These are phyloP conservation scores for Leptinotarsa undecemlineata DNA, from an alignment of 1,140 invertebrate genomes.

Conservation along the genomic window DNA sequence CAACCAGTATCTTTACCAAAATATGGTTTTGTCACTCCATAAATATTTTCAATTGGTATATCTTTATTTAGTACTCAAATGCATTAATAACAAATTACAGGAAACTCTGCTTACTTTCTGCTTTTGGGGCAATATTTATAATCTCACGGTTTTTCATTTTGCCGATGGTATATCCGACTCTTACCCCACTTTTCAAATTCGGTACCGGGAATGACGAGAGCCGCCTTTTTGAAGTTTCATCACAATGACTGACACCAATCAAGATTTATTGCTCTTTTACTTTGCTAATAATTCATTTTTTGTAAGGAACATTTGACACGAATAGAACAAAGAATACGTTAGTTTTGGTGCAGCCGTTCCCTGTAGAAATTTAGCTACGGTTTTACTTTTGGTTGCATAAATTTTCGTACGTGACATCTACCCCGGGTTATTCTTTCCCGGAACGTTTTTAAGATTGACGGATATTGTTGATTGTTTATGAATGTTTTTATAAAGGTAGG, in stretches of 20 bases:
- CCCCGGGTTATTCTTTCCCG: not conserved
- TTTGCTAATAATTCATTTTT: constrained; percentile 56
- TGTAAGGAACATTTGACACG: constrained; percentile 52
- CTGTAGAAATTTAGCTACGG: not conserved
- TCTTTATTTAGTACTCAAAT: not conserved
- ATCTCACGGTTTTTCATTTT: not conserved
- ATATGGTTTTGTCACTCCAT: no score
- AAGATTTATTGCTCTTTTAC: constrained; percentile 56
- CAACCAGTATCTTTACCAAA: no score
- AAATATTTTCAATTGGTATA: not conserved
- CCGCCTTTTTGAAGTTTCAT: constrained; percentile 35
- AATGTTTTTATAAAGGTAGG: no score
- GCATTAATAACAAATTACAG: not conserved
- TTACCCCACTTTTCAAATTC: not conserved
- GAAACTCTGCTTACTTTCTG: not conserved
- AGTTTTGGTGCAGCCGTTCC: constrained; percentile 31
- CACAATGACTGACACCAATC: constrained; percentile 55
- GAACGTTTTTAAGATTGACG: no score
- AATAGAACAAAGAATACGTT: constrained; percentile 51
- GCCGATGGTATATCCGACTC: not conserved
- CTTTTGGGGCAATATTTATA: not conserved
- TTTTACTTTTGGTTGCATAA: not conserved
- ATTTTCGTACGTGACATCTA: constrained; percentile 3
- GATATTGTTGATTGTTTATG: no score
- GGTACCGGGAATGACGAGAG: not conserved